phyloP scores from a whole-genome alignment of 1,140 invertebrate species.

The Maconellicoccus hirsutus region DNA sequence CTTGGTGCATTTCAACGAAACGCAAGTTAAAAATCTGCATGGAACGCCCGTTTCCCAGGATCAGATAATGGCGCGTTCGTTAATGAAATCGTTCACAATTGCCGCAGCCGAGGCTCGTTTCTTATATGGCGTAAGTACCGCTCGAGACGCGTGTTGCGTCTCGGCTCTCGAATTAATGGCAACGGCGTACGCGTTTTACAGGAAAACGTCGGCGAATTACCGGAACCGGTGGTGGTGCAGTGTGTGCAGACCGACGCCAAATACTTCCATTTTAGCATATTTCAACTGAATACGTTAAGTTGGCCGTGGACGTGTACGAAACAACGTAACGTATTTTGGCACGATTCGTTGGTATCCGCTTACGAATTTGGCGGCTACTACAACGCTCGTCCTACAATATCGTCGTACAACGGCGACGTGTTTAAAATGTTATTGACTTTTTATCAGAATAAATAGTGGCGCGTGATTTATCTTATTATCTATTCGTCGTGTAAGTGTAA shows the following conservation, averaged over 20 bases:
- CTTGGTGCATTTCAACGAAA: conserved; percentile 51
- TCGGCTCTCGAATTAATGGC: too few species aligned
- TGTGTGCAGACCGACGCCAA: conserved; percentile 63
- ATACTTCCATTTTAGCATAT: conserved; percentile 63
- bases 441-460: conserved; percentile 51
- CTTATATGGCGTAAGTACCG: conserved; percentile 49
- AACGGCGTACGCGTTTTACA: too few species aligned
- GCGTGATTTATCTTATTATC: too few species aligned
- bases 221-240: conserved; percentile 68
- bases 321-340: conserved; percentile 70
- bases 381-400: conserved; percentile 47
- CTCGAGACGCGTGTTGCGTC: conserved; percentile 16
- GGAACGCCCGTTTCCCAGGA: conserved; percentile 48
- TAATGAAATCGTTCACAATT: conserved; percentile 58
- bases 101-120: conserved; percentile 56
- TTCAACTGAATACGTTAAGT: conserved; percentile 75
- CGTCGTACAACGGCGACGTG: conserved; percentile 62
- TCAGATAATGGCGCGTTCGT: conserved; percentile 51
- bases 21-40: conserved; percentile 50
- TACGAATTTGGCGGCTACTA: conserved; percentile 52
- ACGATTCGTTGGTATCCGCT: conserved; percentile 48
- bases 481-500: too few species aligned
- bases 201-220: conserved; percentile 49
- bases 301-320: conserved; percentile 36
- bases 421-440: conserved; percentile 64